phyloP scores from a whole-genome alignment of 2,113 vertebrate genomes.

The Castor canadensis region DNA sequence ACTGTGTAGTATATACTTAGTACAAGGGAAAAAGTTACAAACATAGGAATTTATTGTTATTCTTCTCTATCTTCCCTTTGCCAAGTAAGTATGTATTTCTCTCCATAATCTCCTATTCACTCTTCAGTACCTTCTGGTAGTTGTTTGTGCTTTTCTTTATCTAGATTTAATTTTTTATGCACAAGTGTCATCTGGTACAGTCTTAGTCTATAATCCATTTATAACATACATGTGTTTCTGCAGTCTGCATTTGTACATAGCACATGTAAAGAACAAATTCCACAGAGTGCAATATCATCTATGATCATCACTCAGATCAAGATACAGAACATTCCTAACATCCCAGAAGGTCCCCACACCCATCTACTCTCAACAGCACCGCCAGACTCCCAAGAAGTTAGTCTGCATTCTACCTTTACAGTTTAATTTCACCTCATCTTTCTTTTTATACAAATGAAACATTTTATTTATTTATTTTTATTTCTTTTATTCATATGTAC shows the following conservation, averaged over 20 bases:
- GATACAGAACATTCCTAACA: not conserved
- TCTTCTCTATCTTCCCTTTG: not conserved
- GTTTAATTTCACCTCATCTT: not conserved
- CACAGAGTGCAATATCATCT: not conserved
- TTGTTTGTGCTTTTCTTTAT: not conserved
- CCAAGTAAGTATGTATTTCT: not conserved
- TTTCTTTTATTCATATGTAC: no score
- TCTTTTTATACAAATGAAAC: no score
- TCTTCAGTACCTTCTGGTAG: not conserved
- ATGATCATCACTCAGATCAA: not conserved
- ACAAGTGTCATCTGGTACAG: not conserved
- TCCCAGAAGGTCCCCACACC: not conserved
- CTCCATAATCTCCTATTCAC: not conserved
- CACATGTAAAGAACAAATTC: not conserved
- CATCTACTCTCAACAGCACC: not conserved
- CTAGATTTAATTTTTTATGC: not conserved
- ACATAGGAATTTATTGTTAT: not conserved
- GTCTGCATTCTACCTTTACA: not conserved
- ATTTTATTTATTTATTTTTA: no score
- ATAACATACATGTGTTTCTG: not conserved
- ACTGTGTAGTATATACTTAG: not conserved
- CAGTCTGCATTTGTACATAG: not conserved
- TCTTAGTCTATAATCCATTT: not conserved
- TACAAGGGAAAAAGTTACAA: not conserved
- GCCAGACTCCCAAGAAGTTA: not conserved